Evolutionary conservation across 1,140 invertebrate species (phyloP), one percentile per base, ranked within the genome.

Genomic region (Nymphalis io): DNA sequence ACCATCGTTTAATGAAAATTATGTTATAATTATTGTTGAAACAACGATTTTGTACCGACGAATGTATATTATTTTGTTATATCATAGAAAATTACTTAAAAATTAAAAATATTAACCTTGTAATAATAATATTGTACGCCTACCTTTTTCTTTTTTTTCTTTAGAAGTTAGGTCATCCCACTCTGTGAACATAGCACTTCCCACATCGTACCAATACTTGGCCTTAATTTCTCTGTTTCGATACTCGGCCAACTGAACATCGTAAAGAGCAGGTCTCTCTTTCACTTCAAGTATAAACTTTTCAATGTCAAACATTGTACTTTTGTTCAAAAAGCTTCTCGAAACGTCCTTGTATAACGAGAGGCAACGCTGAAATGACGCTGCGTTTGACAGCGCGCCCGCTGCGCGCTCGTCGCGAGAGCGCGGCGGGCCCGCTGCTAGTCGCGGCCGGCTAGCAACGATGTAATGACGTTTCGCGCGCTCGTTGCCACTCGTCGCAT

Each of bases 341-440:
- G 58, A 60, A 60, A 60, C 38, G 33, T 18, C 57, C 18, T 60
- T 55, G 33, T 44, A 40, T 38, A 18, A 60, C 68, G 68, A 70
- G 51, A 62, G 60, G 60, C 68, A 70, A 63, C 60, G 68, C 68
- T 70, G 60, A 60, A 60, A 55, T 68, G 58, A 68, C 51, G 61
- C 68, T 69, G 68, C 68, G 68, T 70, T 64, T 63, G 60, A 70
- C 53, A 70, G 61, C 42, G 68, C 68, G 63, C 70, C 46, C 62
- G 58, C 63, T 55, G 53, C 53, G 53, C 53, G 55, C 55, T 58
- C 15, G 33, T 58, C 21, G 61, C 57, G 68, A 27, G 38, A 62
- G 44, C 21, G 60, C 60, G 44, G 16, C 42, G 60, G 27, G 27
- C 27, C 27, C 57, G 57, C 57, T 46, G 42, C 60, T 46, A 61